Conservation (phyloP, 1,140 invertebrate genomes). For the Hyphantria cunea region DNA sequence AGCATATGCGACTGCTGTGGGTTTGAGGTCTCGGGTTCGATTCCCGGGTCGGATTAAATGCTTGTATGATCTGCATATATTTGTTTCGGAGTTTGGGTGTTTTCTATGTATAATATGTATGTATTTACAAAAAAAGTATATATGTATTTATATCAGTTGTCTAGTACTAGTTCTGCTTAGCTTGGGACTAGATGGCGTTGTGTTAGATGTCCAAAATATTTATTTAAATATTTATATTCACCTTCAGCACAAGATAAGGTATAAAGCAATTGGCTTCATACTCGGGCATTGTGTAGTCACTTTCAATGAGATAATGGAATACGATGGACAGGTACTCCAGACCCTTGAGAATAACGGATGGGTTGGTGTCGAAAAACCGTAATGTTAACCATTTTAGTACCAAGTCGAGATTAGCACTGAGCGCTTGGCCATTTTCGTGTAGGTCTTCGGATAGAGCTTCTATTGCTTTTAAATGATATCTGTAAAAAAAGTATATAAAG, state of each 20-base stretch:
- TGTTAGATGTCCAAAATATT: too few species aligned
- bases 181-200: too few species aligned
- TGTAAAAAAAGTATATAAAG: slow-evolving; percentile 64
- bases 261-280: slow-evolving; percentile 96
- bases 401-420: slow-evolving; percentile 96
- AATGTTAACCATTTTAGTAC: slow-evolving; percentile 98
- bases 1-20: too few species aligned
- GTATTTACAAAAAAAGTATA: too few species aligned
- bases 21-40: too few species aligned
- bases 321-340: slow-evolving; percentile 94
- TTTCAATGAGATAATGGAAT: slow-evolving; percentile 90
- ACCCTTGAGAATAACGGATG: slow-evolving; percentile 96
- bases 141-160: too few species aligned
- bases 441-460: slow-evolving; percentile 94
- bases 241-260: slow-evolving; percentile 96
- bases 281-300: slow-evolving; percentile 93
- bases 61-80: too few species aligned
- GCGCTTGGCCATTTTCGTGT: slow-evolving; percentile 87
- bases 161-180: too few species aligned
- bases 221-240: too few species aligned
- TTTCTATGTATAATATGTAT: too few species aligned
- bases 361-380: slow-evolving; percentile 99
- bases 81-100: too few species aligned
- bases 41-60: too few species aligned
- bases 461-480: slow-evolving; percentile 97